These are phyloP conservation scores for Penaeus vannamei DNA, from an alignment of 1,140 invertebrate species.

Conservation along the genomic window DNA sequence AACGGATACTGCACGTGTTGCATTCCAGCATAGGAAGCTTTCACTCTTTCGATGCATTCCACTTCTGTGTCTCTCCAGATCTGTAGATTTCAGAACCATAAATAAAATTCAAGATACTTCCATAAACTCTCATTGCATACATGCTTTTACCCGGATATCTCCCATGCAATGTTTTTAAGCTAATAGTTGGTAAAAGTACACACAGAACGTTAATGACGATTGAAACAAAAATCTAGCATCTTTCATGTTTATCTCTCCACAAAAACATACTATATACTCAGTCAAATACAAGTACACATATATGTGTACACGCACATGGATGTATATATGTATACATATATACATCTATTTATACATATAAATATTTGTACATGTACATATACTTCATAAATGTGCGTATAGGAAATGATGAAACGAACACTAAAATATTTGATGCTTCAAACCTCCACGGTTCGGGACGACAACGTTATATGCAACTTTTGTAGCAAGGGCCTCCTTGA, in stretches of 20 bases:
- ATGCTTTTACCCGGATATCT: too few relatives aligned
- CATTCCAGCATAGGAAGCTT: too few relatives aligned
- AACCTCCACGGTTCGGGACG: not conserved
- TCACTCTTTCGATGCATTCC: too few relatives aligned
- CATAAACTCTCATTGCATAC: too few relatives aligned
- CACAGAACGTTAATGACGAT: too few relatives aligned
- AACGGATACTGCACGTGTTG: too few relatives aligned
- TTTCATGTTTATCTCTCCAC: not conserved
- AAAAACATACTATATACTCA: not conserved
- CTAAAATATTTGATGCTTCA: not conserved
- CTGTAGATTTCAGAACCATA: too few relatives aligned
- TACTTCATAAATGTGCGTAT: slow-evolving; percentile 1
- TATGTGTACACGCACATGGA: not conserved
- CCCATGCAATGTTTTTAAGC: too few relatives aligned
- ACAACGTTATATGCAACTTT: not conserved
- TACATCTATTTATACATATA: slow-evolving; percentile 3
- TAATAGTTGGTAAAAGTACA: too few relatives aligned
- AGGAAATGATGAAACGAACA: not conserved
- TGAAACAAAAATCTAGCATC: not conserved
- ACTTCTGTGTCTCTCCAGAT: too few relatives aligned
- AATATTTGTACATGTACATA: not conserved
- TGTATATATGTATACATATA: slow-evolving; percentile 13
- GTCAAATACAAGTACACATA: not conserved
- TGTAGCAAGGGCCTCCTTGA: too few relatives aligned
- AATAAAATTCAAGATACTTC: too few relatives aligned